Base-by-base conservation (phyloP, 2,113 vertebrate genomes). In the Hippoglossus stenolepis region DNA sequence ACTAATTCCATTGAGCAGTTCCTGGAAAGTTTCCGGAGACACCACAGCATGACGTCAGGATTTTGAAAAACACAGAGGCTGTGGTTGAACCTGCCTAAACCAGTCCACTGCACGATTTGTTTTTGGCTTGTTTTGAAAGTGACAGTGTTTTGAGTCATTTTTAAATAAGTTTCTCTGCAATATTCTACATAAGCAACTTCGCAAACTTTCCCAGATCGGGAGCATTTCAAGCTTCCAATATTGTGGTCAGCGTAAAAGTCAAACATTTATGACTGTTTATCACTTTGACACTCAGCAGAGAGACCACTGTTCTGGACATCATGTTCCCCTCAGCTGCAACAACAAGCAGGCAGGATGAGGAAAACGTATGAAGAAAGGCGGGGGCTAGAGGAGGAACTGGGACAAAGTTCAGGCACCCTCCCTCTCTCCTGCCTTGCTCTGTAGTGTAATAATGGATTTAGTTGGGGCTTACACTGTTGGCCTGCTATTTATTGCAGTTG, bases 331-430 rank as follows among this genome's bases (percentile, higher is more conserved):
- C 28, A 51, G 63, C 61, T 57, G 23, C 65, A 81, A 77, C 65
- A 78, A 72, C 79, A 71, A 61, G 60, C 18, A 9, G 68, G 24
- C 54, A 12, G 23, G 35, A 38, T 2, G 10, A 63, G 45, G 56
- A 24, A 35, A 80, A 28, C 9, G 21, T 49, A 47, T 4, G 68
- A 20, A 61, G 76, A 26, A 20, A 69, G 77, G 68, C 3, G 8
- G 65, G 63, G 64, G 15, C 14, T 31, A 45, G 40, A 73, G 17
- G 15, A 65, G 0, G 69, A 54, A 81, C 61, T 93, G 65, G 87
- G 85, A 83, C 84, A 92, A 92, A 93, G 91, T 90, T 89, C 89
- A 92, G 10, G 57, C 62, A 2, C 51, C 5, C 51, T 20, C 31
- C 4, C n/a, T 4, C 20, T 63, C 58, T 24, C 47, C 31, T 11